Conservation (phyloP, 2,888 invertebrate species). For the Phasia obesa region DNA sequence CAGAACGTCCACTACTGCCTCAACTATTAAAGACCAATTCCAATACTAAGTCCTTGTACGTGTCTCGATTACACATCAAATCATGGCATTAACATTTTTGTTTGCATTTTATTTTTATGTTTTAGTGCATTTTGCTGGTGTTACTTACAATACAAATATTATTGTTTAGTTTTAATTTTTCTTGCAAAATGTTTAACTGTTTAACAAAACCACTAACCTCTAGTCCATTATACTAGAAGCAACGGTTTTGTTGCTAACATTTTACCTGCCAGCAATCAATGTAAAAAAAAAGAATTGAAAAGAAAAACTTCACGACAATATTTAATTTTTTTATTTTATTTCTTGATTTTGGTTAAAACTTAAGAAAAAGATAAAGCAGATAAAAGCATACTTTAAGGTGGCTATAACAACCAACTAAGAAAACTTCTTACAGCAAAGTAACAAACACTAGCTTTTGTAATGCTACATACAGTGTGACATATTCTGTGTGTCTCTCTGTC, state of each 20-base stretch:
- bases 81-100: conserved; percentile 34
- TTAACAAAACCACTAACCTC: conserved; percentile 6
- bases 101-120: neutral
- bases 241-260: neutral
- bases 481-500: neutral
- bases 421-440: conserved; percentile 26
- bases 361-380: conserved; percentile 32
- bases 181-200: neutral
- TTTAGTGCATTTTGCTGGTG: neutral
- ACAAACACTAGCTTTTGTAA: neutral
- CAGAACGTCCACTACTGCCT: neutral
- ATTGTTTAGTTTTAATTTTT: conserved; percentile 64
- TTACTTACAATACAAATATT: conserved; percentile 49
- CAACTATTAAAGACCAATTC: conserved; percentile 59
- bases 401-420: conserved; percentile 1
- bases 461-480: neutral
- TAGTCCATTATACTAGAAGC: neutral
- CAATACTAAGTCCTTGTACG: conserved; percentile 60
- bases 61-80: conserved; percentile 63
- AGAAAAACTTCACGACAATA: conserved; percentile 29
- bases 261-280: conserved; percentile 17
- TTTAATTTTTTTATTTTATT: conserved; percentile 19
- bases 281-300: neutral
- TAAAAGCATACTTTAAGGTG: conserved; percentile 62
- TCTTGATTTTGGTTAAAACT: conserved; percentile 21